Percentiles rank a stretch among this genome's conserved stretches.
Evolutionary conservation across 2,888 invertebrate genomes (phyloP).

Genomic region (Dicycla oo): DNA sequence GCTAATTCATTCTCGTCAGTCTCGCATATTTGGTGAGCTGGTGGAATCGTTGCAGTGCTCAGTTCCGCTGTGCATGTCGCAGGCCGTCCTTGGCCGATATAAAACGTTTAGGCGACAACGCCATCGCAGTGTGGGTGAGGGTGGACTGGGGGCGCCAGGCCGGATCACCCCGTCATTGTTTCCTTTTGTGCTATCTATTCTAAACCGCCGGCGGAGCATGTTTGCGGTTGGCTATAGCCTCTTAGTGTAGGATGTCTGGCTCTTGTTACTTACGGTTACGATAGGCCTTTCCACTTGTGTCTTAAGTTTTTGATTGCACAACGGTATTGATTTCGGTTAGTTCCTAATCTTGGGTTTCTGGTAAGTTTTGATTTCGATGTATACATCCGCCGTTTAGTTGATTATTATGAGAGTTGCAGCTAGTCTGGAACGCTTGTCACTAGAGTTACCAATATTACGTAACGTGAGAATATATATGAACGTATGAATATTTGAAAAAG

Average conservation of each 20-base stretch:
- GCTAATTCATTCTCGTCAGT: slow-evolving; percentile 72
- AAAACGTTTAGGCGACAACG: slow-evolving; percentile 82
- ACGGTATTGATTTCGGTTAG: slow-evolving; percentile 28
- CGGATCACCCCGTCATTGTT: slow-evolving; percentile 81
- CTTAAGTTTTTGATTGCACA: slow-evolving; percentile 32
- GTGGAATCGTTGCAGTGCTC: slow-evolving; percentile 68
- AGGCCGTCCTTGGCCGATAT: slow-evolving; percentile 85
- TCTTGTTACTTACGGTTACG: slow-evolving; percentile 51
- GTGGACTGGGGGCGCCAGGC: slow-evolving; percentile 69
- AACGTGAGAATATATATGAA: not conserved
- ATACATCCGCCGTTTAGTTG: not conserved
- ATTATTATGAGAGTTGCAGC: not conserved
- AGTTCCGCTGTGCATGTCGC: slow-evolving; percentile 72
- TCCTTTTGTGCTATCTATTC: slow-evolving; percentile 76
- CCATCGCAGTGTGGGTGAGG: slow-evolving; percentile 70
- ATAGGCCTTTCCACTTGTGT: slow-evolving; percentile 46
- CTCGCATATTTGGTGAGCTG: slow-evolving; percentile 62
- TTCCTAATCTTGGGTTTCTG: slow-evolving; percentile 5
- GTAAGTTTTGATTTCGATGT: not conserved
- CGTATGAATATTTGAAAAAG: slow-evolving; percentile 27
- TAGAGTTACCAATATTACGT: not conserved
- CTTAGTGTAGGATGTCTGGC: slow-evolving; percentile 44
- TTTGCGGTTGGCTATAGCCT: slow-evolving; percentile 66
- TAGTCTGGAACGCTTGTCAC: not conserved
- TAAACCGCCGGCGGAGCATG: slow-evolving; percentile 67